Conservation (phyloP, 1,140 invertebrate species). For the Heterodera schachtii region DNA sequence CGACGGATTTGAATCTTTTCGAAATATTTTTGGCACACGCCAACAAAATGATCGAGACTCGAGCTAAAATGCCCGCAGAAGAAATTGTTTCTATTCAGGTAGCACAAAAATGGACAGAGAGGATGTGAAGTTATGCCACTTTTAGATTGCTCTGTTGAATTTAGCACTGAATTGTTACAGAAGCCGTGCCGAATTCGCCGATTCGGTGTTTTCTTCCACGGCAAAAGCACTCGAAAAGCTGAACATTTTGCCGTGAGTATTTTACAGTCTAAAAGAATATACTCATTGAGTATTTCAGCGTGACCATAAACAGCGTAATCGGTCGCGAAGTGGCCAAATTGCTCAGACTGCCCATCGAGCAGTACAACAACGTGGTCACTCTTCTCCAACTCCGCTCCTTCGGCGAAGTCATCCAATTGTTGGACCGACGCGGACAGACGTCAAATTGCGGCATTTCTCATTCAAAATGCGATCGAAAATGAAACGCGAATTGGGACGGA, state of each 20-base stretch:
- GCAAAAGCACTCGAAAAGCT: constrained; percentile 79
- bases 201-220: constrained; percentile 89
- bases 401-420: constrained; percentile 80
- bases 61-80: constrained; percentile 83
- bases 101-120: constrained; percentile 18
- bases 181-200: constrained; percentile 88
- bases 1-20: constrained; percentile 87
- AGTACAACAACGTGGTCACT: constrained; percentile 88
- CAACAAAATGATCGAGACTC: constrained; percentile 76
- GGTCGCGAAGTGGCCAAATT: constrained; percentile 88
- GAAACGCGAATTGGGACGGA: constrained; percentile 81
- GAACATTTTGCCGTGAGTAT: constrained; percentile 75
- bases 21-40: constrained; percentile 98
- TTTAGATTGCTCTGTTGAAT: constrained; percentile 77
- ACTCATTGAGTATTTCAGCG: constrained; percentile 65
- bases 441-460: constrained; percentile 81
- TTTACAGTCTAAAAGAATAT: constrained; percentile 3
- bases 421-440: constrained; percentile 88
- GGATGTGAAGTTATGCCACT: constrained; percentile 8
- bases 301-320: constrained; percentile 80
- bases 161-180: constrained; percentile 94
- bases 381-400: constrained; percentile 80
- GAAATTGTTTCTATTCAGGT: constrained; percentile 94
- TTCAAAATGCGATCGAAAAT: constrained; percentile 84
- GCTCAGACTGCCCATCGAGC: constrained; percentile 86